Base-by-base conservation (phyloP, 2,113 vertebrate genomes). In the Scomber japonicus region DNA sequence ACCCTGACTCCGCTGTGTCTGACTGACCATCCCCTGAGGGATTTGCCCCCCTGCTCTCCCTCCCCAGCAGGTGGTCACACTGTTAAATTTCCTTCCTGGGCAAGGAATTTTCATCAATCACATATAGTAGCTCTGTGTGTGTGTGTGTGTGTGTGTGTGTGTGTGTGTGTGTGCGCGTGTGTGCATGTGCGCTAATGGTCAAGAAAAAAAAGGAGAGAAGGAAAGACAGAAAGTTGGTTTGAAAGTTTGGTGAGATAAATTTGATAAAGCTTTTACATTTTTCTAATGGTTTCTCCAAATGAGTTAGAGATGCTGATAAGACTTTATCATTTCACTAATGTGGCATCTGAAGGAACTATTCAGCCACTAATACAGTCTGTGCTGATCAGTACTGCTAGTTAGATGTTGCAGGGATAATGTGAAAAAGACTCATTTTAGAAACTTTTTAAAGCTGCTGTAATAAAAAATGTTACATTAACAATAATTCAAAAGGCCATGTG, bases 1-100 rank as follows among this genome's bases (percentile, higher is more conserved):
- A 67, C 27, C 62, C 56, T 46, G 88, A 89, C 91, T 94, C 91
- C 86, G 35, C 69, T 63, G 60, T 57, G 93, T 94, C 93, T 93
- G 88, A 74, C 71, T 69, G 81, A 84, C 56, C 8, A 60, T 74
- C 70, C 90, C 89, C 87, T 87, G 27, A 78, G 84, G 90, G 88
- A 82, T 71, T 73, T 70, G 17, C 45, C 83, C 80, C 69, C 59
- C 67, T 19, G 64, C 50, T 72, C 73, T 48, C 49, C 66, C 80
- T 82, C 53, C 81, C 59, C 90, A 88, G 91, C 86, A 92, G 87
- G 90, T 86, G 87, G 89, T 90, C 88, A 60, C 48, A 65, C 86
- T 78, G 83, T 89, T 78, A 82, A 51, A 80, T 84, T 81, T 81
- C 80, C 83, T 27, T 81, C 62, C 81, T 82, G 84, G 81, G 61